These are phyloP conservation scores for Boulengeromyrus knoepffleri DNA, from an alignment of 2,113 vertebrate genomes.

Conservation along the genomic window DNA sequence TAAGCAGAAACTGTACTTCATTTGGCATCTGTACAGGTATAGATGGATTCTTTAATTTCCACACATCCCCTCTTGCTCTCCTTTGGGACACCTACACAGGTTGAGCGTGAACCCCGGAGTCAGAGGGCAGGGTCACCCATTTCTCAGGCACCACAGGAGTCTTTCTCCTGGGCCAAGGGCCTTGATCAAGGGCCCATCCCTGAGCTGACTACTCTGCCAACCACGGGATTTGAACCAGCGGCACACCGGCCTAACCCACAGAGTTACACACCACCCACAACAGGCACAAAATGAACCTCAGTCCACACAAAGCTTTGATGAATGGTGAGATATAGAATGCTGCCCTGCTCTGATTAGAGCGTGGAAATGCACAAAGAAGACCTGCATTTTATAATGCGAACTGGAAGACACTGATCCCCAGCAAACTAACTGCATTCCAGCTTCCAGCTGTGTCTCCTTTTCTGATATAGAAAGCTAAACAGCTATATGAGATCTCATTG, in stretches of 20 bases:
- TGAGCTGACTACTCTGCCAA: neutral
- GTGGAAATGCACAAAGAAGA: neutral
- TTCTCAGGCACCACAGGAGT: neutral
- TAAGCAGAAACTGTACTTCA: neutral
- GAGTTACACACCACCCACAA: neutral
- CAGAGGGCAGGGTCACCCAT: neutral
- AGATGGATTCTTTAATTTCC: neutral
- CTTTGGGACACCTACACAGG: neutral
- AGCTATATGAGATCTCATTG: neutral
- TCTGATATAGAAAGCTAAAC: neutral
- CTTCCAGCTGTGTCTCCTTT: neutral
- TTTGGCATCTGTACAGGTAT: neutral
- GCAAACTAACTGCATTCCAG: neutral
- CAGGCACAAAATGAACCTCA: neutral
- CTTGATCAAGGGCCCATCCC: neutral
- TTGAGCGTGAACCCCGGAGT: neutral
- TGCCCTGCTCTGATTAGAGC: neutral
- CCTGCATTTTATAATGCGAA: neutral
- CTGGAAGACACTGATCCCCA: neutral
- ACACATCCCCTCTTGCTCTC: neutral
- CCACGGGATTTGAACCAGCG: neutral
- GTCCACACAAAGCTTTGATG: neutral
- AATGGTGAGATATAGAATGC: neutral
- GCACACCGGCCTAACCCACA: neutral
- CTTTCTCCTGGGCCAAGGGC: neutral